Percentiles rank a stretch among this genome's conserved stretches.
Evolutionary conservation across 2,113 vertebrate species (phyloP).

Genomic region (Lynx canadensis): DNA sequence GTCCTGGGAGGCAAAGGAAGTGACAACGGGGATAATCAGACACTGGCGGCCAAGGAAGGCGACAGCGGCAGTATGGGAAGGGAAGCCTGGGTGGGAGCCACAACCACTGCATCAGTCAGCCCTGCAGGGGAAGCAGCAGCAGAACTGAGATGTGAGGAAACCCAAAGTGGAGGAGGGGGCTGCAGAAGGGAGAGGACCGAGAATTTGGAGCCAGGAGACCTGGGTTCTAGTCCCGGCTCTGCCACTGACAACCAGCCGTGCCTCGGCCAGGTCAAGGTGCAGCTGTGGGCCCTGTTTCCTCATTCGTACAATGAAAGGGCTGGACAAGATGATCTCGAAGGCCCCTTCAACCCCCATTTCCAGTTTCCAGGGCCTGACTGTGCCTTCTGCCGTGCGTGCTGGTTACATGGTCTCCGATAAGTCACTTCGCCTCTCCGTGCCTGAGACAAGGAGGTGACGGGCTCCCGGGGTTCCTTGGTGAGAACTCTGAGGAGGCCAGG

Average conservation of each 20-base stretch:
- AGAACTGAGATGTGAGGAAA: not conserved
- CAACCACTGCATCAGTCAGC: not conserved
- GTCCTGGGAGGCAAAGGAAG: not conserved
- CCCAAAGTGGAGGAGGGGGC: not conserved
- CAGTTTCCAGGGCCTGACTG: not conserved
- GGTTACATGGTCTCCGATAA: not conserved
- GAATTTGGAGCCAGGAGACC: not conserved
- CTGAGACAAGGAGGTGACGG: not conserved
- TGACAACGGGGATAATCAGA: not conserved
- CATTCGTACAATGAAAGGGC: not conserved
- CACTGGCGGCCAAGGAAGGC: not conserved
- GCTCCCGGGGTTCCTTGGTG: not conserved
- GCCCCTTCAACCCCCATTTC: not conserved
- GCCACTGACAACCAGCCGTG: too few species aligned
- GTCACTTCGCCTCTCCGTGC: not conserved
- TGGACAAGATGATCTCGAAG: not conserved
- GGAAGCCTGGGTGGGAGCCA: not conserved
- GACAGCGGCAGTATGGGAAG: not conserved
- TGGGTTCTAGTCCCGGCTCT: not conserved
- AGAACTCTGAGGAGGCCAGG: not conserved
- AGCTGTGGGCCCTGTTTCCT: not conserved
- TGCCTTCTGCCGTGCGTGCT: not conserved
- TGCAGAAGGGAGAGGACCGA: accelerated
- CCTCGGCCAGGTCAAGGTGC: not conserved
- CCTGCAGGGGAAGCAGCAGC: not conserved